Conservation (phyloP, 2,113 vertebrate genomes). For the Platanista minor region DNA sequence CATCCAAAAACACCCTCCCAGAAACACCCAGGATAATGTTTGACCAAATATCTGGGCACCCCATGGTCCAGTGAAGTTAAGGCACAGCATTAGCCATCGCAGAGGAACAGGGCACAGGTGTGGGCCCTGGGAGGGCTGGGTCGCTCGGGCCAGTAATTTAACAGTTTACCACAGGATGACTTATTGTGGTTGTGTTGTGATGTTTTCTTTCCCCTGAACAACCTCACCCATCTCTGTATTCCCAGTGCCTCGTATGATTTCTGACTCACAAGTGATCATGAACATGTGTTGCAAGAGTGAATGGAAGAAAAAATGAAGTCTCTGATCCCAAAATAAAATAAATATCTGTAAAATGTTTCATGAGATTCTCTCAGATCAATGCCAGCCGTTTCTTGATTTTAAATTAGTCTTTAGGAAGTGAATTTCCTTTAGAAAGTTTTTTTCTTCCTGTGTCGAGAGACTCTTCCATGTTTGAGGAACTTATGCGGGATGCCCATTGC, state of each 20-base stretch:
- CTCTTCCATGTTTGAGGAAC: not conserved
- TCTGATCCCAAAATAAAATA: not conserved
- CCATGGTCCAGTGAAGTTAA: fast-evolving
- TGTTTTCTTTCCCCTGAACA: not conserved
- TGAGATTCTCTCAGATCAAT: not conserved
- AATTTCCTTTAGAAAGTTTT: not conserved
- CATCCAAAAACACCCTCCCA: not conserved
- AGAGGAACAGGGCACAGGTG: not conserved
- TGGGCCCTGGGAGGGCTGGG: not conserved
- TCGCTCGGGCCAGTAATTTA: fast-evolving
- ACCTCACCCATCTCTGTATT: not conserved
- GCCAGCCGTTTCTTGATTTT: not conserved
- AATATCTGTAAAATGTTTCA: not conserved
- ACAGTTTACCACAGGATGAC: not conserved
- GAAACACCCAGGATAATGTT: not conserved
- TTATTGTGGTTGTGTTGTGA: not conserved
- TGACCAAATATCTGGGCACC: not conserved
- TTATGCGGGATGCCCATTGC: not conserved
- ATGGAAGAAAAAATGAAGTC: not conserved
- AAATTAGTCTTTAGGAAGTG: not conserved
- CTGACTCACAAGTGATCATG: not conserved
- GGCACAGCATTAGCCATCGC: not conserved
- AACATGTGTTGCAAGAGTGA: not conserved
- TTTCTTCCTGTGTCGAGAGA: not conserved
- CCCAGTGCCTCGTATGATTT: not conserved